Evolutionary conservation across 2,888 invertebrate species (phyloP).

Genomic region (Atrina japonica): DNA sequence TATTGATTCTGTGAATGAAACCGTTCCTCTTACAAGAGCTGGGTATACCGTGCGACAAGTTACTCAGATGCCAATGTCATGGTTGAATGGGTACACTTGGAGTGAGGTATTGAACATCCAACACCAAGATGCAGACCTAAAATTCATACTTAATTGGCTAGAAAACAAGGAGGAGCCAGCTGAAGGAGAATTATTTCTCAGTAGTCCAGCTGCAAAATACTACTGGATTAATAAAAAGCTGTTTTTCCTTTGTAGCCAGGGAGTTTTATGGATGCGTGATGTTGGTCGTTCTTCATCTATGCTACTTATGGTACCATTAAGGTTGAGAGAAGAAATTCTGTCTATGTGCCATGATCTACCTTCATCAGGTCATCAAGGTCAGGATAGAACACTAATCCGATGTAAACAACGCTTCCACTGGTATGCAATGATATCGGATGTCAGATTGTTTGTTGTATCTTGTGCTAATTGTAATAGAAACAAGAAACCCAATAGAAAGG

Average conservation of each 20-base stretch:
- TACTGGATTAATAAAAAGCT: no score
- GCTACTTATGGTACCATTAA: constrained; percentile 2
- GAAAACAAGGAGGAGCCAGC: background rate
- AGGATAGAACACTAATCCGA: background rate
- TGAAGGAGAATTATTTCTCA: background rate
- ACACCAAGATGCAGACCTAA: background rate
- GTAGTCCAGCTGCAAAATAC: constrained; percentile 21
- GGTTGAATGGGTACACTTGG: constrained; percentile 2
- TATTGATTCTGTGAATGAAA: constrained; percentile 14
- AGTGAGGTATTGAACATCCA: background rate
- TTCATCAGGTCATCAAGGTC: background rate
- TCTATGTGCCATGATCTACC: background rate
- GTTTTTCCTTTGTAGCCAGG: no score
- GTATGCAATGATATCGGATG: background rate
- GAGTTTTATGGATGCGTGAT: background rate
- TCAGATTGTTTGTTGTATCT: constrained; percentile 1
- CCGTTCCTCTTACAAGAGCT: constrained; percentile 13
- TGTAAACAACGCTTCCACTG: constrained; percentile 4
- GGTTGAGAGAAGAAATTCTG: background rate
- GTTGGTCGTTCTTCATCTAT: background rate
- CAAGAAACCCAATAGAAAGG: constrained; percentile 1
- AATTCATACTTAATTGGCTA: constrained; percentile 9
- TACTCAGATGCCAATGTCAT: background rate
- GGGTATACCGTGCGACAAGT: background rate
- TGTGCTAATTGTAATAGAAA: background rate